Base-by-base conservation (phyloP, 2,113 vertebrate species). In the Hoplias malabaricus region DNA sequence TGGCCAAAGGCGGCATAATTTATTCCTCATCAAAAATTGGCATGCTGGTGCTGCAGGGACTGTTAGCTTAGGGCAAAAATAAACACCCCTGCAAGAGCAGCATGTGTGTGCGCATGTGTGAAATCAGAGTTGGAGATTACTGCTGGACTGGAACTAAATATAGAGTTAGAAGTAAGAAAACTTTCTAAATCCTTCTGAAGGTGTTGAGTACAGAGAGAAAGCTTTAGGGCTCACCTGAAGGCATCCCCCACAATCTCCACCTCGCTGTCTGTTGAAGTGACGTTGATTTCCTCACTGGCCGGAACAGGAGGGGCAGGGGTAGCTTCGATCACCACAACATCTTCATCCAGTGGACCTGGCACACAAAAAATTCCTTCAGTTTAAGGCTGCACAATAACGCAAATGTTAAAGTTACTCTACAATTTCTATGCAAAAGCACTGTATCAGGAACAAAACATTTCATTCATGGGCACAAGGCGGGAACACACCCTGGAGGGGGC, bases 281-380 rank as follows among this genome's bases (percentile, higher is more conserved):
- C 98, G 54, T 99, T 99, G 91, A 99, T 99, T 93, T 99, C 98
- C 94, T 99, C 98, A 4, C 96, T 99, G 87, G 95, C 95, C 84
- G 95, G 95, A 72, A 98, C 92, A 71, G 94, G 92, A 50, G 96
- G 87, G 84, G 95, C 96, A 40, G 96, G 96, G 71, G 95, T 98
- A n/a, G 96, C 92, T 90, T 99, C 98, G 68, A 99, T 99, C 88
- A 99, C 97, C 82, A 99, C 97, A 78, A 99, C 97, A 61, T 99
- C 98, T 91, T 99, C 98, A 87, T 99, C 98, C 75, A 99, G 92
- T 85, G 89, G 93, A 93, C 95, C 98, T 98, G 84, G 73, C 57
- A 8, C 34, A 48, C 11, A 66, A 1, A 74, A 9, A 42, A 6
- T 4, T 0, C 1, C 5, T n/a, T 54, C 29, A 33, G 36, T 54